Conservation (phyloP, 1,140 invertebrate species). For the Conus ventricosus region DNA sequence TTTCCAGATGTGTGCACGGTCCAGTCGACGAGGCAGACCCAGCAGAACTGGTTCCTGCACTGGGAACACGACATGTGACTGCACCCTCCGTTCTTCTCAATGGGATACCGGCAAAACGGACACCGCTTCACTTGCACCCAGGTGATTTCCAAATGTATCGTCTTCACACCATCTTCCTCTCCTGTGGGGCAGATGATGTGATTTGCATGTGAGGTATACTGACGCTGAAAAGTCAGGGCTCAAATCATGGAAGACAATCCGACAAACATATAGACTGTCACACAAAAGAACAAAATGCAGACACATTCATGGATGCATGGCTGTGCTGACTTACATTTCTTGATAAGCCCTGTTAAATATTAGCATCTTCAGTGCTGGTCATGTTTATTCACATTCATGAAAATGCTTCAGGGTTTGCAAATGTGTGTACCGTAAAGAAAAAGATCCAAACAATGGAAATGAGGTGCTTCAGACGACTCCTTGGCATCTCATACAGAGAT, state of each 20-base stretch:
- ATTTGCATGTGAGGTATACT: neutral
- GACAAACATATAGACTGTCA: neutral
- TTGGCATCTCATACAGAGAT: too few species aligned
- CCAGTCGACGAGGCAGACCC: conserved; percentile 36
- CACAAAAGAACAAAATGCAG: neutral
- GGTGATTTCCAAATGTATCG: neutral
- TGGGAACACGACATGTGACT: conserved; percentile 33
- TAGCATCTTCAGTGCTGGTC: too few species aligned
- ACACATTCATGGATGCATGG: too few species aligned
- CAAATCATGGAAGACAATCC: neutral
- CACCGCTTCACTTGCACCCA: conserved; percentile 35
- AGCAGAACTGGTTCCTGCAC: conserved; percentile 30
- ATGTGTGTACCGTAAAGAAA: too few species aligned
- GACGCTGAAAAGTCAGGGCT: neutral
- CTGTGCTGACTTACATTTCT: too few species aligned
- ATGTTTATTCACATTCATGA: too few species aligned
- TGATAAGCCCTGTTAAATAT: too few species aligned
- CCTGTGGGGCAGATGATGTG: neutral
- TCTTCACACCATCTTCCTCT: conserved; percentile 6
- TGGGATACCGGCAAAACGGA: conserved; percentile 29
- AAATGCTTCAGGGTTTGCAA: too few species aligned
- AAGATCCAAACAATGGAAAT: too few species aligned
- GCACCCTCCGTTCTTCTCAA: conserved; percentile 40
- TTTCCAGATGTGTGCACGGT: neutral
- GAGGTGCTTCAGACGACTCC: too few species aligned